Percentiles rank a stretch among this genome's conserved stretches.
phyloP scores from a whole-genome alignment of 2,113 vertebrate species.

The Aleadryas rufinucha region DNA sequence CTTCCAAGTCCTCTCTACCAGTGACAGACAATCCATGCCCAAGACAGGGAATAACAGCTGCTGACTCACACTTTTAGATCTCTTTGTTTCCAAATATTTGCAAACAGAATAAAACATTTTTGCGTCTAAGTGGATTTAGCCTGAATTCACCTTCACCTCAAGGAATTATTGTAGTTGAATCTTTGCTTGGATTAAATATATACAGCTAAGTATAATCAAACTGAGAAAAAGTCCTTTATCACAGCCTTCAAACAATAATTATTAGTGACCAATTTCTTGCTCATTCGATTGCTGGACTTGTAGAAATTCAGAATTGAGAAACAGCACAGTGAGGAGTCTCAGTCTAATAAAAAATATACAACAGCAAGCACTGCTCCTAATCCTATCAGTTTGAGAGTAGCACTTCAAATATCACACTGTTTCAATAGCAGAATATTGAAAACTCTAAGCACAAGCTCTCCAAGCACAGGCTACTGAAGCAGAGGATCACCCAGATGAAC shows the following conservation, averaged over 20 bases:
- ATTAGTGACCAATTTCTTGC: neutral
- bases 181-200: neutral
- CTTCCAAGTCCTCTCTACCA: neutral
- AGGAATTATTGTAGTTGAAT: neutral
- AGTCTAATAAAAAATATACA: neutral
- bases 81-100: neutral
- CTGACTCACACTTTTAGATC: neutral
- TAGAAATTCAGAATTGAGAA: neutral
- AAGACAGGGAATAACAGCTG: neutral
- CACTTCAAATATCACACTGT: neutral
- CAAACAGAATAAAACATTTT: neutral
- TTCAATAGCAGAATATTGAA: neutral
- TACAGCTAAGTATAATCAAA: neutral
- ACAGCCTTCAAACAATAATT: neutral
- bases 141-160: neutral
- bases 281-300: neutral
- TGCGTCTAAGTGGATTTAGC: neutral
- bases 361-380: neutral
- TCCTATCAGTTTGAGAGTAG: neutral
- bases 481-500: neutral
- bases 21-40: neutral
- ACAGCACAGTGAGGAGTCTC: neutral
- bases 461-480: neutral
- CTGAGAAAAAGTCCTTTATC: neutral
- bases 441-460: neutral